Evolutionary conservation across 1,140 invertebrate genomes (phyloP).

Genomic region (Camponotus floridanus): DNA sequence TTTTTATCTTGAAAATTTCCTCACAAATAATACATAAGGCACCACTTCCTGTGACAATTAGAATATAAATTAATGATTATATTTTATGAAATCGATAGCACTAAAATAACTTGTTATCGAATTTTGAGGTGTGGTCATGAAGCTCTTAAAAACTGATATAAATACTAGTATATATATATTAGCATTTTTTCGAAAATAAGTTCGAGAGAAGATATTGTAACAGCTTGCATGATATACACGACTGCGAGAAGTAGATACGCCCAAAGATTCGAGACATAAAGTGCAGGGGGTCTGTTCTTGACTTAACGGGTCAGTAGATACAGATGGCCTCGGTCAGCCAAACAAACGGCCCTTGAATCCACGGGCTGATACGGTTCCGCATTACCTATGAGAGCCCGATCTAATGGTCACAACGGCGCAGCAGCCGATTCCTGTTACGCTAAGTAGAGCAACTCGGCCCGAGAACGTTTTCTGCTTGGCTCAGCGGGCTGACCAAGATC

Average conservation of each 20-base stretch:
- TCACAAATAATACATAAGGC: background rate
- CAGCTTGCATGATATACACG: slow-evolving; percentile 48
- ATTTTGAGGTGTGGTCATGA: background rate
- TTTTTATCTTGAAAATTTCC: background rate
- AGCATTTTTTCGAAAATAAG: slow-evolving; percentile 36
- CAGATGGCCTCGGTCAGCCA: slow-evolving; percentile 57
- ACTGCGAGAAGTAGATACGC: slow-evolving; percentile 50
- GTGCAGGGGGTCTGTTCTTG: slow-evolving; percentile 62
- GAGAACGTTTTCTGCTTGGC: slow-evolving; percentile 50
- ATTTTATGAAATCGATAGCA: background rate
- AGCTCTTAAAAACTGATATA: slow-evolving; percentile 19
- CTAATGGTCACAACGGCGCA: slow-evolving; percentile 43
- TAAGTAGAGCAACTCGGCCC: slow-evolving; percentile 41
- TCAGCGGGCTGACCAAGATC: slow-evolving; percentile 50
- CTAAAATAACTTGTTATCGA: background rate
- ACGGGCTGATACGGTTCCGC: slow-evolving; percentile 55
- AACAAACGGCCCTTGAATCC: slow-evolving; percentile 59
- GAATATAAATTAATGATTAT: background rate
- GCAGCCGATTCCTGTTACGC: slow-evolving; percentile 42
- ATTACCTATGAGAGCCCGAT: slow-evolving; percentile 31
- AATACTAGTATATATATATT: slow-evolving; percentile 5
- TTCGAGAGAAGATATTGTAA: slow-evolving; percentile 52
- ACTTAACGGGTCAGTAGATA: slow-evolving; percentile 71
- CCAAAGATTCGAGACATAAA: slow-evolving; percentile 60
- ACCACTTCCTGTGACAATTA: background rate